phyloP scores from a whole-genome alignment of 2,888 invertebrate genomes.

The Harpagoxenus sublaevis region DNA sequence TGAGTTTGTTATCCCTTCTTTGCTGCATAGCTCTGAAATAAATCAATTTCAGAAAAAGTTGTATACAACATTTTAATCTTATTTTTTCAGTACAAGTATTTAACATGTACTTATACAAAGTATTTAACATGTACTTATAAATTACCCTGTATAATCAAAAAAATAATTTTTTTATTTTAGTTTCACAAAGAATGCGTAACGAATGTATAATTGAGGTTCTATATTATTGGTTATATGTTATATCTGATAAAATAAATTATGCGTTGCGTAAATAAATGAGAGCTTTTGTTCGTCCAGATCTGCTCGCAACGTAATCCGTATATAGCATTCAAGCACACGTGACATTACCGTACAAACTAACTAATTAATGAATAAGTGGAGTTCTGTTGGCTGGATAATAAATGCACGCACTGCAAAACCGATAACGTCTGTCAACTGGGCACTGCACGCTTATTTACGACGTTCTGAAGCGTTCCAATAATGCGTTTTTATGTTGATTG shows the following conservation, averaged over 20 bases:
- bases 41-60: no score
- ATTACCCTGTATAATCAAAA: neutral
- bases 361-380: conserved; percentile 42
- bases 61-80: no score
- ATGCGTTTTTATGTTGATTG: conserved; percentile 26
- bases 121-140: no score
- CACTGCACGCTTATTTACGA: conserved; percentile 32
- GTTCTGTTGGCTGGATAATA: conserved; percentile 32
- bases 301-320: conserved; percentile 23
- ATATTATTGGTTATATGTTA: neutral
- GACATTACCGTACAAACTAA: conserved; percentile 1
- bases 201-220: neutral
- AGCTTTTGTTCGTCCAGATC: conserved; percentile 23
- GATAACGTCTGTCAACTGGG: conserved; percentile 33
- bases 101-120: no score
- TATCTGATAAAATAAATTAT: conserved; percentile 12
- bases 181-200: neutral
- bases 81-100: no score
- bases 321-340: neutral
- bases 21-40: no score
- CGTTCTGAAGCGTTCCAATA: conserved; percentile 3
- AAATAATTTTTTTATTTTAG: neutral
- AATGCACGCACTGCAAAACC: conserved; percentile 22
- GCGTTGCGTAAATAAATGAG: conserved; percentile 6
- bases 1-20: no score